These are phyloP conservation scores for Mellilla xanthometata DNA, from an alignment of 2,888 invertebrate species.

Conservation along the genomic window DNA sequence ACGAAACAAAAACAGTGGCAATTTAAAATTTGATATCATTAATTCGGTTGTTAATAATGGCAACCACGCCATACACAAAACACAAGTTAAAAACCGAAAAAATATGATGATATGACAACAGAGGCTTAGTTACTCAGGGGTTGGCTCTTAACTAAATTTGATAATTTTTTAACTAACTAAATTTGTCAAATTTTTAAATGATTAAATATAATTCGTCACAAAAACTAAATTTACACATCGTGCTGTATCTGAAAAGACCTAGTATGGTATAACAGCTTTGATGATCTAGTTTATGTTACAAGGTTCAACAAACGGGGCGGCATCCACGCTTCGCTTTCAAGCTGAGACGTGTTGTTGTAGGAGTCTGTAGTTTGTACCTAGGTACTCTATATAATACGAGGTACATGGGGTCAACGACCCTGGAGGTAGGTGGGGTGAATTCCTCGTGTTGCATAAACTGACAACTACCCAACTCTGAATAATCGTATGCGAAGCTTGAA, in stretches of 20 bases:
- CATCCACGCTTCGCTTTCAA: conserved; percentile 62
- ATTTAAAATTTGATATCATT: too few species aligned
- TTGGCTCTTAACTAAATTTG: too few species aligned
- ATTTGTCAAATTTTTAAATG: too few species aligned
- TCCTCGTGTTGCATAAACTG: conserved; percentile 61
- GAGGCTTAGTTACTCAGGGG: too few species aligned
- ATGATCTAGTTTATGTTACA: conserved; percentile 30
- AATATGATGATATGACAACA: too few species aligned
- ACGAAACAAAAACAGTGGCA: conserved; percentile 10
- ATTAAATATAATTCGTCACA: too few species aligned
- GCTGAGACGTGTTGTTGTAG: conserved; percentile 53
- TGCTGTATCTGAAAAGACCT: too few species aligned
- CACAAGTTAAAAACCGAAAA: too few species aligned
- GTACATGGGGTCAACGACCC: conserved; percentile 56
- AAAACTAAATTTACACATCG: too few species aligned
- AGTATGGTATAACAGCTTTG: neutral
- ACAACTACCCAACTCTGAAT: conserved; percentile 51
- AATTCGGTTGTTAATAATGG: too few species aligned
- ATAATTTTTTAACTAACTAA: too few species aligned
- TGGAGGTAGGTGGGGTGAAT: conserved; percentile 47
- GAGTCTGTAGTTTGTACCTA: conserved; percentile 8
- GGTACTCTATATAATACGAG: neutral
- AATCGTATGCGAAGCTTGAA: neutral
- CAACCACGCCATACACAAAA: too few species aligned
- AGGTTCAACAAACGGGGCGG: conserved; percentile 44